Percentiles rank a stretch among this genome's conserved stretches.
phyloP scores from a whole-genome alignment of 2,113 vertebrate species.

The Dromiciops gliroides region DNA sequence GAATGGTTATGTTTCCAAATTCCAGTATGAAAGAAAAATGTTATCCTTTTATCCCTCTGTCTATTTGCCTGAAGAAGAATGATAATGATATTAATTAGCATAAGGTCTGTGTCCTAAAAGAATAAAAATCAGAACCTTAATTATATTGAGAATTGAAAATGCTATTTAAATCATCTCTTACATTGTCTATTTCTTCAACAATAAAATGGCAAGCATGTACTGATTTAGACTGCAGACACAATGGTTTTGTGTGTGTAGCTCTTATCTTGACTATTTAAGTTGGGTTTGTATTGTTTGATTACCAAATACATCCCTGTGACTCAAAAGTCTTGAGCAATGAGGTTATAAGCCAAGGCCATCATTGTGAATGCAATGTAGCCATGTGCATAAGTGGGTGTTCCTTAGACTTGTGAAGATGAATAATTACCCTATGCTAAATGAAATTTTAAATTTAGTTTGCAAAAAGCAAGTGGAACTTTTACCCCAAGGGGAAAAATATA shows the following conservation, averaged over 20 bases:
- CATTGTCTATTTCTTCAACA: neutral
- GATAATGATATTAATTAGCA: conserved; percentile 22
- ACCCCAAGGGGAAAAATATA: neutral
- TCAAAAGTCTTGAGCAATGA: neutral
- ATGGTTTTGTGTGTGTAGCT: neutral
- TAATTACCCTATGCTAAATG: neutral
- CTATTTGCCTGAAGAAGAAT: neutral
- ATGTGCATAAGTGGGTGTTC: neutral
- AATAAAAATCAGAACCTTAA: conserved; percentile 8
- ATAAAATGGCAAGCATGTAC: neutral
- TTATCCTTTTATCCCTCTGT: neutral
- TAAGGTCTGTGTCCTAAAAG: neutral
- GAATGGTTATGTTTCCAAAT: conserved; percentile 24
- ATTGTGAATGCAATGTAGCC: neutral
- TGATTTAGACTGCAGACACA: conserved; percentile 1
- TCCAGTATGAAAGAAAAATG: neutral
- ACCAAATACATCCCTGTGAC: neutral
- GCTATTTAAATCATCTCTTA: neutral
- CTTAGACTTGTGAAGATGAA: neutral
- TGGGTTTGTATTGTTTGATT: neutral
- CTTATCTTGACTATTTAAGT: neutral
- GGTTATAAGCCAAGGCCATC: neutral
- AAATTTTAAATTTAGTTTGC: neutral
- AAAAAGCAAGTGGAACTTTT: neutral
- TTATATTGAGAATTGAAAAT: neutral